phyloP scores from a whole-genome alignment of 2,113 vertebrate genomes.

The Butorides virescens region DNA sequence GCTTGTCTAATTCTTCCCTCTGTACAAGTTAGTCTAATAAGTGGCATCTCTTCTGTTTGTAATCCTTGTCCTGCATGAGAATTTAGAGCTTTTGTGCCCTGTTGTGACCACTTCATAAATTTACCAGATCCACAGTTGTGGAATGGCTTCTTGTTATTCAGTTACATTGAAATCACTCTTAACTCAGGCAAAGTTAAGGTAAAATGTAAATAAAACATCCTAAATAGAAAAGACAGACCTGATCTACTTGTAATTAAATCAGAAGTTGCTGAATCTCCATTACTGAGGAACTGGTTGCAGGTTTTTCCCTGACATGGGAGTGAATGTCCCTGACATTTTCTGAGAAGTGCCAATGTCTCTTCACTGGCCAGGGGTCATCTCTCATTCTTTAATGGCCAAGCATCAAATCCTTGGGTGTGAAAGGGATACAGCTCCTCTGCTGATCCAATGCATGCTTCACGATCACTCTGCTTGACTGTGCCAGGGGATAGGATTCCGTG shows the following conservation, averaged over 20 bases:
- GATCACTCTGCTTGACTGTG: accelerated
- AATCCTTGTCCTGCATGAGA: background rate
- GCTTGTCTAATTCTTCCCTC: background rate
- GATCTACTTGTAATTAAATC: background rate
- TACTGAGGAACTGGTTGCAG: background rate
- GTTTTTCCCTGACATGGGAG: background rate
- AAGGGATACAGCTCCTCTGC: background rate
- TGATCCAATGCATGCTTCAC: accelerated
- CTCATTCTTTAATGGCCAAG: background rate
- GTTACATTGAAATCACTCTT: background rate
- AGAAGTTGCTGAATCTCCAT: background rate
- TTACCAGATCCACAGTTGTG: background rate
- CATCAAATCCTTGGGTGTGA: background rate
- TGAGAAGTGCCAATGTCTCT: background rate
- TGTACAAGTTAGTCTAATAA: background rate
- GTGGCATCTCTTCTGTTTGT: background rate
- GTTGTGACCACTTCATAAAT: background rate
- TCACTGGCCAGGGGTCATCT: background rate
- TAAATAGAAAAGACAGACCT: background rate
- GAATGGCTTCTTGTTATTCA: background rate
- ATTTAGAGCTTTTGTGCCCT: background rate
- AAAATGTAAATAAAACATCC: background rate
- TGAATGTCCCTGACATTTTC: background rate
- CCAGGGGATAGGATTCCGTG: background rate
- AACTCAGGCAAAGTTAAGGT: background rate